Evolutionary conservation across 2,888 invertebrate genomes (phyloP).

Genomic region (Nudaria mundana): DNA sequence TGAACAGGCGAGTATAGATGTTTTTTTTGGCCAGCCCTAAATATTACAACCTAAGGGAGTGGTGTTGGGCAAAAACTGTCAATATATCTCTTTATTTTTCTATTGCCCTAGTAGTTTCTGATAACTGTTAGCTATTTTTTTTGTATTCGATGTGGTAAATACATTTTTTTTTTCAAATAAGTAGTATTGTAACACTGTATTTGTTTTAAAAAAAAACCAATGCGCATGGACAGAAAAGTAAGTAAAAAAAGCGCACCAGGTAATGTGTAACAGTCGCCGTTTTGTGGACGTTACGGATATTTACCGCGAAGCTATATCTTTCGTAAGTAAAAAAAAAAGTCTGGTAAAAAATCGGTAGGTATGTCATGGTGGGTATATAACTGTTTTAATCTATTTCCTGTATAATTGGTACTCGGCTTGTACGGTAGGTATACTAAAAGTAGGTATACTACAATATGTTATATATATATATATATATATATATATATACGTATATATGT

Average conservation of each 20-base stretch:
- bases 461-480: constrained; percentile 21
- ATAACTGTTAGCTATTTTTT: constrained; percentile 5
- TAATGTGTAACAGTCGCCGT: constrained; percentile 38
- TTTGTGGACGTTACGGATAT: constrained; percentile 24
- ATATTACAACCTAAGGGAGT: constrained; percentile 20
- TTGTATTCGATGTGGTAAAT: constrained; percentile 4
- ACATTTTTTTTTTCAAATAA: constrained; percentile 4
- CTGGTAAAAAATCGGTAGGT: constrained; percentile 52
- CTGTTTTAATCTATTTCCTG: constrained; percentile 22
- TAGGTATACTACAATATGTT: constrained; percentile 30
- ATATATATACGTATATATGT: constrained; percentile 7
- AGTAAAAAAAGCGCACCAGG: constrained; percentile 63
- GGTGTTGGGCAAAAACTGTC: constrained; percentile 21
- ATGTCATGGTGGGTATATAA: constrained; percentile 51
- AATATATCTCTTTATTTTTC: neutral
- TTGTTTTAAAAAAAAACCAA: neutral
- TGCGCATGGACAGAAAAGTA: constrained; percentile 51
- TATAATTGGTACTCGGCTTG: constrained; percentile 31
- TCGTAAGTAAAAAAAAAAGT: constrained; percentile 36
- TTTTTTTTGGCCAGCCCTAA: constrained; percentile 13
- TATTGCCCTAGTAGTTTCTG: constrained; percentile 5
- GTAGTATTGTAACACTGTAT: constrained; percentile 16
- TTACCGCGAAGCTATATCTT: constrained; percentile 23
- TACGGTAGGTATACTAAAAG: constrained; percentile 36
- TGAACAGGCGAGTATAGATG: constrained; percentile 7